Evolutionary conservation across 2,797 vertebrate species (phyloP).

Genomic region (Trachops cirrhosus): DNA sequence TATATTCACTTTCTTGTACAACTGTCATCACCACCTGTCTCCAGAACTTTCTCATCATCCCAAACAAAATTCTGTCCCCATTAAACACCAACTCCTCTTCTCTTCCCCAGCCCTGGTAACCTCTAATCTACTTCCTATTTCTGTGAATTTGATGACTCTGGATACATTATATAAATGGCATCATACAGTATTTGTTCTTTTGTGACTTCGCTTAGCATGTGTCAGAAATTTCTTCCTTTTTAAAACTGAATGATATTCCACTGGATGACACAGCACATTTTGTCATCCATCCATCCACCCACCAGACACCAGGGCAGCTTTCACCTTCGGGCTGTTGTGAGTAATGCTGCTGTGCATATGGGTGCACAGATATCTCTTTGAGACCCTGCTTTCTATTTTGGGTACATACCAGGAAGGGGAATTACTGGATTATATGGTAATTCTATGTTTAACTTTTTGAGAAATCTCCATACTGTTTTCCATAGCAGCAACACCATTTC

Average conservation of each 20-base stretch:
- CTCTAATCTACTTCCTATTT: background rate
- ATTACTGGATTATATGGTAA: background rate
- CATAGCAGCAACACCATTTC: background rate
- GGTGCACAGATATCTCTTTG: background rate
- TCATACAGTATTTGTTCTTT: background rate
- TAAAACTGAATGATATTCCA: background rate
- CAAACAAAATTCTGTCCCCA: background rate
- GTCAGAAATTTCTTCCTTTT: background rate
- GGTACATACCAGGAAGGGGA: background rate
- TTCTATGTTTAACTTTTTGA: background rate
- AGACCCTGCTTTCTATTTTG: background rate
- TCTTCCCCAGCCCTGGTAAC: background rate
- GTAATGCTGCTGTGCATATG: background rate
- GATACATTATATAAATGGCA: background rate
- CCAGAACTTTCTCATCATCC: background rate
- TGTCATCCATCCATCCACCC: background rate
- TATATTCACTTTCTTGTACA: background rate
- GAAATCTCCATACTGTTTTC: background rate
- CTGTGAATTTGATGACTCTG: background rate
- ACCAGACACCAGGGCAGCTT: background rate
- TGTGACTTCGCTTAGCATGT: background rate
- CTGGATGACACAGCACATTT: background rate
- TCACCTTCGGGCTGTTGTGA: background rate
- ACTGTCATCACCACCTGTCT: background rate
- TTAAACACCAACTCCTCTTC: background rate